phyloP scores from a whole-genome alignment of 2,888 invertebrate species.

The Brenthis ino region DNA sequence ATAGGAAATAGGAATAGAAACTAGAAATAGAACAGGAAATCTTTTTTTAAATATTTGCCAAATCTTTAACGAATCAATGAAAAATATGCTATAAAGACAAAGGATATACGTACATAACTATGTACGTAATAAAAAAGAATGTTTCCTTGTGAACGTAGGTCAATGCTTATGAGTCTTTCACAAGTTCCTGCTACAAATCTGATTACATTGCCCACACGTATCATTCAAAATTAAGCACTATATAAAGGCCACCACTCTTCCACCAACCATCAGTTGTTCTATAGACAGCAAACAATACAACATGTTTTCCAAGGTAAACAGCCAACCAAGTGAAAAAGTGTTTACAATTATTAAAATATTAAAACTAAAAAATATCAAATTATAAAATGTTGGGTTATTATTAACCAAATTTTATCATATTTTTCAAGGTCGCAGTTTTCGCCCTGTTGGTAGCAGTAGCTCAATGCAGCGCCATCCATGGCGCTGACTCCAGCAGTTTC shows the following conservation, averaged over 20 bases:
- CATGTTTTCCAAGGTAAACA: constrained; percentile 45
- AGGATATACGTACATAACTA: constrained; percentile 9
- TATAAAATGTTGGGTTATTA: neutral
- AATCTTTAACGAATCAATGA: constrained; percentile 9
- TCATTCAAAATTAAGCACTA: constrained; percentile 41
- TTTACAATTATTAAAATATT: neutral
- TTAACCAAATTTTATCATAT: constrained; percentile 34
- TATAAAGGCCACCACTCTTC: constrained; percentile 42
- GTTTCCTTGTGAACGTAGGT: constrained; percentile 44
- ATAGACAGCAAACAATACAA: constrained; percentile 42
- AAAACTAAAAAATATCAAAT: neutral
- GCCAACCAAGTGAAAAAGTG: neutral
- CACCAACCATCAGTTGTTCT: constrained; percentile 42
- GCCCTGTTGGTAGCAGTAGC: constrained; percentile 73
- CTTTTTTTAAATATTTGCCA: neutral
- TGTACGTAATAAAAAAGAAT: constrained; percentile 33
- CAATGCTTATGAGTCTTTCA: constrained; percentile 40
- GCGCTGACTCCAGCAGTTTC: constrained; percentile 65
- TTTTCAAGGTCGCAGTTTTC: constrained; percentile 70
- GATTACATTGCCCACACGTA: constrained; percentile 35
- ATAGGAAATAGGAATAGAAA: too few relatives aligned
- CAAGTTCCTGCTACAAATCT: constrained; percentile 42
- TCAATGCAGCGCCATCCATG: constrained; percentile 61
- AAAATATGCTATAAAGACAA: constrained; percentile 13
- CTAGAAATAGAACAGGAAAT: neutral